Evolutionary conservation across 2,113 vertebrate species (phyloP), one percentile per base, ranked within the genome.

Genomic region (Promerops cafer): DNA sequence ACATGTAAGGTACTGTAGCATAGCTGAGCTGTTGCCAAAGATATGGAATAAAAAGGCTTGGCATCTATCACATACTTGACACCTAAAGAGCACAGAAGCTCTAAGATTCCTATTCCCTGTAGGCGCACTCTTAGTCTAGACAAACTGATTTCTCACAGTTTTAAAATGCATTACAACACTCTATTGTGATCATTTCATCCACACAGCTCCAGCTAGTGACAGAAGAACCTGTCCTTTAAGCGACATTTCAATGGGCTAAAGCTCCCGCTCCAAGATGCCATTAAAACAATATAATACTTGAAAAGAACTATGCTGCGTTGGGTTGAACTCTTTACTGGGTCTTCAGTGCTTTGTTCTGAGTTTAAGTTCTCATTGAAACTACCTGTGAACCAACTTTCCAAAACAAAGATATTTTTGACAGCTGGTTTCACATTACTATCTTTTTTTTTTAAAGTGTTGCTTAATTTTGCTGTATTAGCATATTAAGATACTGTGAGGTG

Each of bases 111-210:
- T 97, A 96, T 98, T 98, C 97, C 97, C 97, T 97, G 95, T 94
- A 97, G 97, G 97, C 94, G 87, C 83, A 94, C 94, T 97, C 95
- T 97, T 95, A 96, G 98, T 98, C 97, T 98, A 98, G 98, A 98
- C 98, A 97, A 97, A 97, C 97, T 98, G 97, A 98, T 98, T 98
- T 98, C 98, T 98, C 98, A 98, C 98, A 98, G 97, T 98, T 98
- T 97, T 95, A 97, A 98, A 98, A 98, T 97, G 97, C 97, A 97
- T 97, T 95, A 97, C 94, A 95, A 98, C 97, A 97, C 96, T 97
- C 98, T 96, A 98, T 98, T 98, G 98, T 98, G 98, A 98, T 97
- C 89, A 96, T 96, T 98, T 98, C 96, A 98, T 97, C 98, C 97
- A 97, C 96, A 97, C 92, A 97, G 97, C 96, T 96, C 96, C 95